Base-by-base conservation (phyloP, 2,888 invertebrate genomes). In the Orthosia cruda region DNA sequence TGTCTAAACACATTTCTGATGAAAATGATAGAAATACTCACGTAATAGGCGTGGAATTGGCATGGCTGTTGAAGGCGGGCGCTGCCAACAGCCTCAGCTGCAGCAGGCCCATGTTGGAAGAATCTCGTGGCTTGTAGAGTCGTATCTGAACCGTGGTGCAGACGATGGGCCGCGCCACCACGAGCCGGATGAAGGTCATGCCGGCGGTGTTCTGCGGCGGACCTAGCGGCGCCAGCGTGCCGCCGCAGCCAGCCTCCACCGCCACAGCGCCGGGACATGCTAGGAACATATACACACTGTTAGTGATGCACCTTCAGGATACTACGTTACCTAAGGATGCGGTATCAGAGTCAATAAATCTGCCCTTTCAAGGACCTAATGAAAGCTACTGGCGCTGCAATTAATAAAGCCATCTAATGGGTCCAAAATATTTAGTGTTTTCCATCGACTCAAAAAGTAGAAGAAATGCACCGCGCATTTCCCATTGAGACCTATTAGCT, bases 221-320 rank as follows among this genome's bases (percentile, higher is more conserved):
- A 82, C 98, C 98, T 47, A 99, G 97, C 4, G 99, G 99, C 4
- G 98, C 98, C 45, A 98, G 96, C 9, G 98, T 97, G 63, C 98
- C 98, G 74, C 98, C 98, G 93, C 99, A 98, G 0, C 98, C 97
- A 0, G 98, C 98, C 94, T 99, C 99, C 76, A 99, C 96, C 16
- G 98, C 98, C 32, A 99, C 98, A 5, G 98, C 98, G 64, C 98
- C 98, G 0, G 99, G 99, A 88, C 99, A 99, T 1, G 99, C 98
- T 98, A 93, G 26, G 62, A 26, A 65, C 55, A 83, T n/a, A 65
- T 4, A 50, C 23, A n/a, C 67, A 23, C 62, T 64, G 49, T 80
- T 77, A 80, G 71, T 49, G 66, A 77, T 70, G 50, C 79, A 65
- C n/a, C n/a, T 13, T 62, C 65, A 0, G 32, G 18, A 13, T 23